Conservation (phyloP, 2,113 vertebrate species). For the Smithornis capensis region DNA sequence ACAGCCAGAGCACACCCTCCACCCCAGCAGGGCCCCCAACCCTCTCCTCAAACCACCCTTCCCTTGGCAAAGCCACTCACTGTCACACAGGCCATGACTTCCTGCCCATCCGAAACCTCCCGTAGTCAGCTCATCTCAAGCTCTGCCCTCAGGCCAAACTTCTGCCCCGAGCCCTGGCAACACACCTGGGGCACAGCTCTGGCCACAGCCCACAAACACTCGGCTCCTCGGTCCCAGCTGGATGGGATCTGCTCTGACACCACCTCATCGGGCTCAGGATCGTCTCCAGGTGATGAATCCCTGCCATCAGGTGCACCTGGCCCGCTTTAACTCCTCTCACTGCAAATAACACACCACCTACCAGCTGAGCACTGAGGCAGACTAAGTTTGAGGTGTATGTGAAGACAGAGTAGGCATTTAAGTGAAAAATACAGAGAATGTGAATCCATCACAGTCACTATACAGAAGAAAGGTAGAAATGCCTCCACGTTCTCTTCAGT, state of each 20-base stretch:
- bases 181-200: too few relatives aligned
- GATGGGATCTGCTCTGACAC: background rate
- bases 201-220: too few relatives aligned
- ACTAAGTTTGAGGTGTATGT: background rate
- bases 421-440: background rate
- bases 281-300: background rate
- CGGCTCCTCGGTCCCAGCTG: rapidly evolving
- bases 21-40: background rate
- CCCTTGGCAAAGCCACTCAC: background rate
- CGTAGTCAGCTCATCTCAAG: background rate
- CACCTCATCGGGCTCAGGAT: rapidly evolving
- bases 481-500: rapidly evolving
- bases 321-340: background rate
- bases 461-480: rapidly evolving
- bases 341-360: background rate
- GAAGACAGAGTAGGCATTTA: background rate
- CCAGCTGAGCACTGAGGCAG: rapidly evolving
- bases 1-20: background rate
- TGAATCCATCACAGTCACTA: background rate
- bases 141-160: background rate
- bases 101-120: background rate
- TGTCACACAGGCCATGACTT: rapidly evolving
- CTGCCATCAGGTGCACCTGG: background rate
- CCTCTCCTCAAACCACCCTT: background rate
- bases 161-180: background rate